A percentile compares a stretch with the other conserved stretches of the same genome.
phyloP scores from a whole-genome alignment of 1,140 invertebrate genomes.

The Leptinotarsa defecta region DNA sequence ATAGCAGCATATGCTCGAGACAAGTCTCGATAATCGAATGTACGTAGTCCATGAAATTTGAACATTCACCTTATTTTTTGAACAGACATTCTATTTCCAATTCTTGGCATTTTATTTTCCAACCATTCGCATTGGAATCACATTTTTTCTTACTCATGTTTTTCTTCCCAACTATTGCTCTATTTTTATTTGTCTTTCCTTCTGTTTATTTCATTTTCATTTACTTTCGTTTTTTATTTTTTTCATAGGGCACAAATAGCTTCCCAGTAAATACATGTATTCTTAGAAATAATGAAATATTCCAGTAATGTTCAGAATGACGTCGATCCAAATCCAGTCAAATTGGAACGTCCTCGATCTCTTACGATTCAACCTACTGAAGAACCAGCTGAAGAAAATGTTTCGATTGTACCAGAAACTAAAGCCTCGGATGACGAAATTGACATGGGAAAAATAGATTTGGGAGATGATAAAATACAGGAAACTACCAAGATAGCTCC shows the following conservation, averaged over 20 bases:
- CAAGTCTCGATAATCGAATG: too few relatives aligned
- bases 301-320: slow-evolving; percentile 46
- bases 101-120: too few relatives aligned
- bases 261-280: slow-evolving; percentile 43
- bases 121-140: too few relatives aligned
- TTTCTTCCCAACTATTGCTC: neutral
- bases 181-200: neutral
- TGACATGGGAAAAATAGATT: slow-evolving; percentile 16
- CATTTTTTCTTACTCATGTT: too few relatives aligned
- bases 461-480: slow-evolving; percentile 25
- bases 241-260: slow-evolving; percentile 48
- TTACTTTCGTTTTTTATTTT: slow-evolving; percentile 44
- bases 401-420: slow-evolving; percentile 53
- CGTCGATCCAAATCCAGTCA: slow-evolving; percentile 43
- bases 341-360: slow-evolving; percentile 60
- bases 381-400: slow-evolving; percentile 47
- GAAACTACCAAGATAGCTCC: neutral
- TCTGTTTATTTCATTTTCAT: slow-evolving; percentile 33
- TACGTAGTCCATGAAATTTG: too few relatives aligned
- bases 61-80: too few relatives aligned
- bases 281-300: slow-evolving; percentile 40
- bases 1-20: too few relatives aligned
- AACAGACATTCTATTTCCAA: too few relatives aligned
- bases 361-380: slow-evolving; percentile 58
- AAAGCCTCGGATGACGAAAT: slow-evolving; percentile 45